phyloP scores from a whole-genome alignment of 2,113 vertebrate species.

The Forbesichthys papilliferus region DNA sequence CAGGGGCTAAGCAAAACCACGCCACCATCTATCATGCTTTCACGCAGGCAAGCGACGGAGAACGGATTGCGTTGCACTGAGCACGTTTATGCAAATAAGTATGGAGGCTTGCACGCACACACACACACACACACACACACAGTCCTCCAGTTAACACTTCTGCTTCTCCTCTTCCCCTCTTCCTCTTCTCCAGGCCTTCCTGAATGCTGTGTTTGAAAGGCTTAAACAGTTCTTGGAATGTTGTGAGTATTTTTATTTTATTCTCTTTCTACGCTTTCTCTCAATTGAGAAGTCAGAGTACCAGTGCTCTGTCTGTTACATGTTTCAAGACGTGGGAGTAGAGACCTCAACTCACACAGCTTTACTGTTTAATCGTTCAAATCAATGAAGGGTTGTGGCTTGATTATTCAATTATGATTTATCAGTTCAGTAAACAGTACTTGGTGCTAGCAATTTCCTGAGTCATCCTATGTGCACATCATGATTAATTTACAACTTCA shows the following conservation, averaged over 20 bases:
- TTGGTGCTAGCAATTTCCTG: no score
- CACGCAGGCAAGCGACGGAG: slow-evolving; percentile 34
- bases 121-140: background rate
- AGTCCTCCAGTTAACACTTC: slow-evolving; percentile 23
- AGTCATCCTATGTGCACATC: no score
- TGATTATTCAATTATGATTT: no score
- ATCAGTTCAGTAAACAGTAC: no score
- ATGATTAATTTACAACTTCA: no score
- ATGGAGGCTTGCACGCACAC: background rate
- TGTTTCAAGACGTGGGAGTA: background rate
- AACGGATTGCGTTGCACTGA: slow-evolving; percentile 47
- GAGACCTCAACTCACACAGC: background rate
- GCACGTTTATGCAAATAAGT: background rate
- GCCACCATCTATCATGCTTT: slow-evolving; percentile 58
- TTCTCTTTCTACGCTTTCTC: slow-evolving; percentile 12
- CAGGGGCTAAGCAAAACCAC: slow-evolving; percentile 52
- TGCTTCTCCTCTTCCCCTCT: slow-evolving; percentile 34
- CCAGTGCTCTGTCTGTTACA: slow-evolving; percentile 10
- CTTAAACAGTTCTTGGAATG: slow-evolving; percentile 94
- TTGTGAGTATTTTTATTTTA: slow-evolving; percentile 82
- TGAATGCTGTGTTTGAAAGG: slow-evolving; percentile 90
- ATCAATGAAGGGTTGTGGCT: no score
- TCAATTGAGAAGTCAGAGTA: slow-evolving; percentile 7
- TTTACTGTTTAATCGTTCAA: background rate
- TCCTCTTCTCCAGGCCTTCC: slow-evolving; percentile 82